Base-by-base conservation (phyloP, 30 jellyfish, hydroid and myxozoan species). In the Hydra vulgaris region DNA sequence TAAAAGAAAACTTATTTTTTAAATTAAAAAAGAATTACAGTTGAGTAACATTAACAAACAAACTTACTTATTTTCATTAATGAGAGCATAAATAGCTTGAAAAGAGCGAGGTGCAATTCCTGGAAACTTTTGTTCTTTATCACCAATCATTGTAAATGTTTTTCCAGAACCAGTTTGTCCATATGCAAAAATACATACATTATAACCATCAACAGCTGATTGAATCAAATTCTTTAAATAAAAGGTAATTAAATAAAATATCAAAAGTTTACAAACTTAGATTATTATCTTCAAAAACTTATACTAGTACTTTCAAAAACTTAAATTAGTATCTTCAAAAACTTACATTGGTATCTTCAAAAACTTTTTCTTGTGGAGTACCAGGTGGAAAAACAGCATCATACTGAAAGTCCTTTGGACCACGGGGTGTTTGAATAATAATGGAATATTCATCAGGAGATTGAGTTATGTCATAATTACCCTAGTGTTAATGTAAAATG, bases 161-260 rank as follows among this genome's bases (percentile, higher is more conserved):
- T 90, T 90, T 20, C 95, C 97, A 71, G 94, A 81, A 15, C 97
- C 97, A 5, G 97, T 90, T 71, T 90, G 97, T 21, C 97, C 97
- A 73, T 90, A 90, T 3, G 97, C 97, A 82, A 90, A 90, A 18
- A 90, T 90, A 73, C 97, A 90, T 7, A 90, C 95, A 70, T 89
- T 89, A 85, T 85, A 90, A 1, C 97, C 97, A 56, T 90, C 97
- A 17, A 90, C 95, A 22, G 97, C 97, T 17, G 97, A 86, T 61
- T 90, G 97, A 24, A 90, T 90, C 73, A 90, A 71, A 76, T 86
- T 89, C 97, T 89, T 79, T 0, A 55, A 75, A 70, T 15, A 56
- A n/a, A 71, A 40, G 17, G 71, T n/a, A 56, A 56, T 15, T 56
- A 56, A 56, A 15, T 56, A 56, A 17, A 17, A 56, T 56, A 56